These are phyloP conservation scores for Carcina quercana DNA, from an alignment of 2,888 invertebrate species.

Conservation along the genomic window DNA sequence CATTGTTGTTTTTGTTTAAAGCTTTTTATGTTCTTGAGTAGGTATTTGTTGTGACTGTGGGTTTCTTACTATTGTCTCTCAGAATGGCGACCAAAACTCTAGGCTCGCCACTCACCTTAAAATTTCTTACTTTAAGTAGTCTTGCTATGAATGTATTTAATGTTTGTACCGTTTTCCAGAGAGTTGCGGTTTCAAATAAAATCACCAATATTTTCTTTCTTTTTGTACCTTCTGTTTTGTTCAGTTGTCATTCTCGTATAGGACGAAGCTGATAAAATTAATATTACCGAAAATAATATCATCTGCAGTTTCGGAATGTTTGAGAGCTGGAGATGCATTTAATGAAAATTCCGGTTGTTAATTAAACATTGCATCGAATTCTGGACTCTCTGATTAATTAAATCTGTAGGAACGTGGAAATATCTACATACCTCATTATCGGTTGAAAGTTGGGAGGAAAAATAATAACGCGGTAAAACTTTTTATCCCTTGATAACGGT, in stretches of 20 bases:
- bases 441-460: too few relatives aligned
- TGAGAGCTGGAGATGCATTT: too few relatives aligned
- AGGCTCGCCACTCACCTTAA: conserved; percentile 30
- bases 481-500: conserved; percentile 42
- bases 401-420: background rate
- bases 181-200: conserved; percentile 39
- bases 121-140: conserved; percentile 41
- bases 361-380: too few relatives aligned
- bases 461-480: background rate
- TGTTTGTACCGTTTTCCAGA: conserved; percentile 35
- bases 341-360: too few relatives aligned
- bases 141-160: conserved; percentile 44
- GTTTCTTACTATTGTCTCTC: conserved; percentile 39
- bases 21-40: conserved; percentile 57
- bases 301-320: too few relatives aligned
- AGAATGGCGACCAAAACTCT: conserved; percentile 31
- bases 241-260: conserved; percentile 7
- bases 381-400: too few relatives aligned
- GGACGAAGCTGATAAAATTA: too few relatives aligned
- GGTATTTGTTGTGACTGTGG: conserved; percentile 53
- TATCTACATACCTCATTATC: background rate
- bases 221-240: conserved; percentile 18
- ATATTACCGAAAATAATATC: too few relatives aligned
- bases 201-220: conserved; percentile 24
- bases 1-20: conserved; percentile 45